These are phyloP conservation scores for Hemaris fuciformis DNA, from an alignment of 2,888 invertebrate species.

Conservation along the genomic window DNA sequence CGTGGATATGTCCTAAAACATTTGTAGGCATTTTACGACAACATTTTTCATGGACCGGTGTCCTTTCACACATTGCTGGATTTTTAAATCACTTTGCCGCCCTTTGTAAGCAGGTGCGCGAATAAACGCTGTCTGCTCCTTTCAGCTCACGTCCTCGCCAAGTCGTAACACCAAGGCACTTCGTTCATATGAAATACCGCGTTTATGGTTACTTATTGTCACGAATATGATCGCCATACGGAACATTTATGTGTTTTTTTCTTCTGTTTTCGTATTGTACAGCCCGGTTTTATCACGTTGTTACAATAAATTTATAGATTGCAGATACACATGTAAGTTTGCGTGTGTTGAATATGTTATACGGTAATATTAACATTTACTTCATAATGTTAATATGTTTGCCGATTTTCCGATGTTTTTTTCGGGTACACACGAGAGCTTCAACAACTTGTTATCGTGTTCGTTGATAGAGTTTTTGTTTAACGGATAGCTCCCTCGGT, in stretches of 20 bases:
- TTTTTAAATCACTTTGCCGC: conserved; percentile 41
- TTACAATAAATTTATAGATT: conserved; percentile 46
- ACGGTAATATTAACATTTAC: conserved; percentile 22
- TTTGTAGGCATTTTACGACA: not conserved
- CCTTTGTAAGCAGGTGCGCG: conserved; percentile 63
- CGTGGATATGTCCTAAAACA: not conserved
- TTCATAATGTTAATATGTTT: conserved; percentile 16
- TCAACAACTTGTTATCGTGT: not conserved
- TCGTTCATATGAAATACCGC: conserved; percentile 66
- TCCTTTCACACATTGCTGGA: conserved; percentile 25
- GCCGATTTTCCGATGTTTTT: not conserved
- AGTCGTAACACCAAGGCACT: conserved; percentile 65
- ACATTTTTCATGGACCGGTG: not conserved
- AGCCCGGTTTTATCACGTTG: conserved; percentile 45
- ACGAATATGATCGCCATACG: conserved; percentile 54
- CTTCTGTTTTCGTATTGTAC: conserved; percentile 41
- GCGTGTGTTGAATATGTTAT: conserved; percentile 31
- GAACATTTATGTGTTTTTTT: conserved; percentile 53
- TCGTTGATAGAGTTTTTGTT: not conserved
- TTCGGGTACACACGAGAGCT: not conserved
- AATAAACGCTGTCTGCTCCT: conserved; percentile 59
- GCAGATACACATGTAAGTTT: conserved; percentile 39
- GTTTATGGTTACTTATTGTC: conserved; percentile 71
- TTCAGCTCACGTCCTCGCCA: conserved; percentile 66
- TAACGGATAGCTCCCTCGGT: not conserved